phyloP scores from a whole-genome alignment of 2,888 invertebrate genomes.

The Pyrrhopygopsis socrates region DNA sequence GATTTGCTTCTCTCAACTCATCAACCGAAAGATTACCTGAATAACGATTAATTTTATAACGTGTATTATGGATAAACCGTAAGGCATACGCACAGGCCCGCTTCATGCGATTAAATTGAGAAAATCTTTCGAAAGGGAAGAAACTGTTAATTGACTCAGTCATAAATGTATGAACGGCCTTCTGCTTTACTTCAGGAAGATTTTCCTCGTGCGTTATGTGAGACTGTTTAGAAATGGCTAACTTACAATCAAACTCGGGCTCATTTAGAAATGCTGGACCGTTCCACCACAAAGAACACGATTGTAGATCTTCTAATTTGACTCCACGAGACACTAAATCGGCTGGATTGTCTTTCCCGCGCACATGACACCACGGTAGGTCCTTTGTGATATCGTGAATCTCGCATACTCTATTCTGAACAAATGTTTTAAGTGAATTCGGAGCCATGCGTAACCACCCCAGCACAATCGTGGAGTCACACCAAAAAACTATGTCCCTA shows the following conservation, averaged over 20 bases:
- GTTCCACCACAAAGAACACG: neutral
- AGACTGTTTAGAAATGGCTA: neutral
- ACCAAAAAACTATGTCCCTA: slow-evolving; percentile 68
- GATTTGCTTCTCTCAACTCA: slow-evolving; percentile 8
- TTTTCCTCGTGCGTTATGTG: neutral
- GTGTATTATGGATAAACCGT: neutral
- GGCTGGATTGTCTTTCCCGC: neutral
- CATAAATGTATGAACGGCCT: neutral
- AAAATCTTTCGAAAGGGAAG: neutral
- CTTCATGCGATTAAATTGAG: neutral
- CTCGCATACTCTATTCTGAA: slow-evolving; percentile 63
- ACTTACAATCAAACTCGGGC: neutral
- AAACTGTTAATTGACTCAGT: neutral
- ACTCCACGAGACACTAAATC: neutral
- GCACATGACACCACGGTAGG: slow-evolving; percentile 73
- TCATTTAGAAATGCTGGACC: slow-evolving; percentile 2
- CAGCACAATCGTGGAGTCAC: slow-evolving; percentile 82
- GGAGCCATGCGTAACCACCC: slow-evolving; percentile 67
- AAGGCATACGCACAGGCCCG: neutral
- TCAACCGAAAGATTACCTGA: slow-evolving; percentile 7
- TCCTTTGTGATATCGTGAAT: slow-evolving; percentile 43
- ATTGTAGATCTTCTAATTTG: neutral
- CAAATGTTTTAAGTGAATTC: slow-evolving; percentile 55
- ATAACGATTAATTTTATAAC: neutral
- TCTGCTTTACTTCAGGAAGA: neutral